phyloP scores from a whole-genome alignment of 2,113 vertebrate species.

The Semnornis frantzii region DNA sequence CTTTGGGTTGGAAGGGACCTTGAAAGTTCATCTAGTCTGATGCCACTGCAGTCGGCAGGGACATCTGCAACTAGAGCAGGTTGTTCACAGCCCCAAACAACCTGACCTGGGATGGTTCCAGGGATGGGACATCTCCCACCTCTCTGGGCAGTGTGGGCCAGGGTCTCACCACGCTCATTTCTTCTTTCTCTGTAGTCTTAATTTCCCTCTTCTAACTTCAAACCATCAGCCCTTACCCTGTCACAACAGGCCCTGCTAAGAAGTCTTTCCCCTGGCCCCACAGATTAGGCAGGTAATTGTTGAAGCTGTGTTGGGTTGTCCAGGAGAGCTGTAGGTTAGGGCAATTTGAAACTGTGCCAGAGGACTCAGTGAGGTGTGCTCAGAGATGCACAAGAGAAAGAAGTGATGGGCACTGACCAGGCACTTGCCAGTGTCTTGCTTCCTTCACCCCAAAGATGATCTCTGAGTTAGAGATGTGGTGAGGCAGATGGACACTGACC shows the following conservation, averaged over 20 bases:
- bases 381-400: neutral
- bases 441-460: neutral
- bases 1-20: neutral
- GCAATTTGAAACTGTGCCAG: neutral
- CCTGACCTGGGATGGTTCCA: neutral
- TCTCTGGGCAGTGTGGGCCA: no score
- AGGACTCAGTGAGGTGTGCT: neutral
- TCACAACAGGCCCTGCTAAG: neutral
- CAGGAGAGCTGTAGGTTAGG: neutral
- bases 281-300: neutral
- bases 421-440: fast-evolving
- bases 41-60: neutral
- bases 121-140: neutral
- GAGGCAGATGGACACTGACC: neutral
- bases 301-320: neutral
- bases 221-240: neutral
- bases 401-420: neutral
- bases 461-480: fast-evolving
- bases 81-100: neutral
- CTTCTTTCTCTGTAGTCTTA: neutral
- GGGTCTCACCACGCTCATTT: neutral
- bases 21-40: neutral
- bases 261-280: neutral
- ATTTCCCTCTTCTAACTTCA: neutral
- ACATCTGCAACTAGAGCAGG: neutral